Evolutionary conservation across 1,140 invertebrate species (phyloP).

Genomic region (Eciton burchellii): DNA sequence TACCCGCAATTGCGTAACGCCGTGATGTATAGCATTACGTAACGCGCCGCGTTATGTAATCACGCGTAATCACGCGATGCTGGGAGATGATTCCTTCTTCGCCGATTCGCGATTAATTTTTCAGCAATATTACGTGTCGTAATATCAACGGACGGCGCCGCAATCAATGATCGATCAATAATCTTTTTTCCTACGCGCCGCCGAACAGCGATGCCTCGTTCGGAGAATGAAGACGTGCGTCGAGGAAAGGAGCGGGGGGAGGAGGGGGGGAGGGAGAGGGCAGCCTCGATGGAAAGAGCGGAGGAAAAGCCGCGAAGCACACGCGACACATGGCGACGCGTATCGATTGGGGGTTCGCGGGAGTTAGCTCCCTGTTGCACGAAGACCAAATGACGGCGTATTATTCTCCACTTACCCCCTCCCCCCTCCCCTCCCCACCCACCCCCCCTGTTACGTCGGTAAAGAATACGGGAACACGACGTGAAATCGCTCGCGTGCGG

Average conservation of each 20-base stretch:
- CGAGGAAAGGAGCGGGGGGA: conserved; percentile 11
- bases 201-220: background rate
- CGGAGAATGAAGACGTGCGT: conserved; percentile 22
- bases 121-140: background rate
- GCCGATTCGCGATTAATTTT: background rate
- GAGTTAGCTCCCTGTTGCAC: conserved; percentile 76
- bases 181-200: background rate
- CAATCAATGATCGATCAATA: background rate
- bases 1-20: no score
- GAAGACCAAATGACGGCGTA: conserved; percentile 79
- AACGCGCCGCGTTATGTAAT: no score
- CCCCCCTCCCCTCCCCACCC: no score
- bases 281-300: conserved; percentile 1
- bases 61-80: no score
- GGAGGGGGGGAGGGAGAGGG: background rate
- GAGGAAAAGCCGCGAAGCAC: conserved; percentile 42
- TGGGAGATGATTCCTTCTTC: no score
- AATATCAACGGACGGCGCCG: background rate
- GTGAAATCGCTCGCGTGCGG: conserved; percentile 80
- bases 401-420: conserved; percentile 80
- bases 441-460: conserved; percentile 65
- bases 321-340: conserved; percentile 68
- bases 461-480: conserved; percentile 76
- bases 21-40: no score
- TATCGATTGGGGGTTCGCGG: conserved; percentile 75